phyloP scores from a whole-genome alignment of 2,888 invertebrate genomes.

The Caenorhabditis sp. region DNA sequence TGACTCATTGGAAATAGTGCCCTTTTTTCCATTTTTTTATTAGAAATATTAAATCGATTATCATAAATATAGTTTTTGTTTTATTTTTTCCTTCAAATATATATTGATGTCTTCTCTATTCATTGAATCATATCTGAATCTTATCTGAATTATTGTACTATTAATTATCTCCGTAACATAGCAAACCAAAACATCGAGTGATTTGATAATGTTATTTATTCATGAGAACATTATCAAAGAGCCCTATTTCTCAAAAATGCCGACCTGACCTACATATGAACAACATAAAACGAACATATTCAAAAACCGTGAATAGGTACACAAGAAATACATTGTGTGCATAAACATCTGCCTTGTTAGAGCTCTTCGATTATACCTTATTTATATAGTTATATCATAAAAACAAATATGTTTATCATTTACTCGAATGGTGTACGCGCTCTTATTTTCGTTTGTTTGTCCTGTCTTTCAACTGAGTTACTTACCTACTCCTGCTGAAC shows the following conservation, averaged over 20 bases:
- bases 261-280: background rate
- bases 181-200: too few species aligned
- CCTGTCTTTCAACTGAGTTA: background rate
- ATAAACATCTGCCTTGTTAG: background rate
- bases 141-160: too few species aligned
- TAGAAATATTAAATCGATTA: too few species aligned
- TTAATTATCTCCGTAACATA: too few species aligned
- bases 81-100: too few species aligned
- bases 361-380: background rate
- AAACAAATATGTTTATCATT: slow-evolving; percentile 4
- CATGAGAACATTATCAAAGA: background rate
- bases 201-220: too few species aligned
- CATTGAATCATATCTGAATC: too few species aligned
- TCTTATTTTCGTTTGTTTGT: background rate
- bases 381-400: slow-evolving; percentile 1
- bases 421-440: background rate
- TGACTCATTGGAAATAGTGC: too few species aligned
- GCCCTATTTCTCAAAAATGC: background rate
- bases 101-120: too few species aligned
- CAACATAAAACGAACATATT: background rate
- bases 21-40: too few species aligned
- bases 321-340: background rate
- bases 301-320: background rate
- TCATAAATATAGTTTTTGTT: too few species aligned
- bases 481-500: background rate